Base-by-base conservation (phyloP, 2,888 invertebrate genomes). In the Herminia tarsipennalis region DNA sequence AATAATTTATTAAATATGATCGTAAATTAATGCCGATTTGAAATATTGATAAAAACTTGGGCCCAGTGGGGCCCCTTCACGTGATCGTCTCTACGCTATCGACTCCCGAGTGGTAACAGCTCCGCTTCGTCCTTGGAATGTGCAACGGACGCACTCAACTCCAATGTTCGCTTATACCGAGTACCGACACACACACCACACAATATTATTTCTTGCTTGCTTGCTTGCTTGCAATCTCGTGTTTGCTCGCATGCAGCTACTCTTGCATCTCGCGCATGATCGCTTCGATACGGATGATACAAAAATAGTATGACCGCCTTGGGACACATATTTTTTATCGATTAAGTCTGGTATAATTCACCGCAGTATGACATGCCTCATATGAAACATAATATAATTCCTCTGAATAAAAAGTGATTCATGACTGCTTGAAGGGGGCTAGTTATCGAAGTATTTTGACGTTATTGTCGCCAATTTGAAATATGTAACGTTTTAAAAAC, bases 1-100 rank as follows among this genome's bases (percentile, higher is more conserved):
- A 84, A 85, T 85, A 85, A 87, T 87, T 82, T 85, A 80, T 76
- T 76, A 78, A 81, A 76, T 76, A 78, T 71, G 75, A 78, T 60
- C 34, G 62, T 57, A 81, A 81, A 79, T 73, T 80, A 84, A 84
- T 80, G 78, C 81, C 78, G 75, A 78, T 73, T 63, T 62, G 38
- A 65, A 63, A 60, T 47, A 66, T 63, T 51, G 42, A 66, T 51
- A 42, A 63, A 54, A 62, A 63, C 43, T 42, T 34, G 40, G 32
- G 37, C 35, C 51, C 44, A 33, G 18, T 30, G 48, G 48, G 49
- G 14, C 10, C 43, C 55, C 56, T 43, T 56, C 47, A 41, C 63
- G 38, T 45, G 63, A 44, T 45, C 45, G 56, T 55, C 45, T 36
- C 50, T 48, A 24, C 42, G 22, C 47, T 46, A 39, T 40, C 47